These are phyloP conservation scores for Charadrius vociferus DNA, from an alignment of 2,113 vertebrate genomes.

Conservation along the genomic window DNA sequence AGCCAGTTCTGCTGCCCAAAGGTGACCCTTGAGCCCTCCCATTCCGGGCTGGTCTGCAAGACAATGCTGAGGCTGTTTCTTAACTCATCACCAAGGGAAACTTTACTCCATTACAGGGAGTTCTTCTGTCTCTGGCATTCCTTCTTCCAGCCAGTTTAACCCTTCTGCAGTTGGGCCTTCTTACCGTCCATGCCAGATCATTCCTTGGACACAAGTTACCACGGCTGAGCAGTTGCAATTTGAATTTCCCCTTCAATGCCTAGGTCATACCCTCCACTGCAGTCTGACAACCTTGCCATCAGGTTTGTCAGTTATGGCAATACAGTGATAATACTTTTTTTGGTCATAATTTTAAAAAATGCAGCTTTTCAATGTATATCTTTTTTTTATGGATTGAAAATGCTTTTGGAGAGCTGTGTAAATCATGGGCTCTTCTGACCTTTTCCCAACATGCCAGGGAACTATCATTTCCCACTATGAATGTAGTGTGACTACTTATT, in stretches of 20 bases:
- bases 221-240: neutral
- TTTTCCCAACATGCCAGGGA: neutral
- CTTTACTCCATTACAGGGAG: neutral
- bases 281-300: neutral
- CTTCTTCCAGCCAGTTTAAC: neutral
- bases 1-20: neutral
- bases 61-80: neutral
- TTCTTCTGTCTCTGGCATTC: neutral
- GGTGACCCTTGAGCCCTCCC: neutral
- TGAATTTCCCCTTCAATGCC: neutral
- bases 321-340: neutral
- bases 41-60: neutral
- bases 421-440: neutral
- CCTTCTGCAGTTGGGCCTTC: neutral
- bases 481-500: neutral
- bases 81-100: neutral
- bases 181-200: neutral
- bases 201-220: neutral
- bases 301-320: neutral
- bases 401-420: neutral
- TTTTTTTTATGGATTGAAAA: neutral
- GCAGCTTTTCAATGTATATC: neutral
- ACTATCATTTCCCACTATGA: neutral
- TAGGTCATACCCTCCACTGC: neutral
- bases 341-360: neutral